Evolutionary conservation across 2,113 vertebrate genomes (phyloP).

Genomic region (Rhineura floridana): DNA sequence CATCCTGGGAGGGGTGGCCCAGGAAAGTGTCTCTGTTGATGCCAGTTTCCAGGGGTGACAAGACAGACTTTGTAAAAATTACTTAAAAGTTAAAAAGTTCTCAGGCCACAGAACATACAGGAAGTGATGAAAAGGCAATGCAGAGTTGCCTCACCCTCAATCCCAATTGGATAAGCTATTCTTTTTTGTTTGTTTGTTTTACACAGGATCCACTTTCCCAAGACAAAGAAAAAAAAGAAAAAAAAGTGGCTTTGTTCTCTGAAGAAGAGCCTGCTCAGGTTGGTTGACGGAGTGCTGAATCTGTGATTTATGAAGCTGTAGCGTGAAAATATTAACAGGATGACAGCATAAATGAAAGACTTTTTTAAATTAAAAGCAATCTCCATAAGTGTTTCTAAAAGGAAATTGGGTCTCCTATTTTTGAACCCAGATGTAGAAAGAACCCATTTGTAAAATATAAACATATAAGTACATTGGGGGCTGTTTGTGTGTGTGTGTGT

Average conservation of each 20-base stretch:
- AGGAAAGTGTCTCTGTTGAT: too few relatives aligned
- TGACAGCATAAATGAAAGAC: background rate
- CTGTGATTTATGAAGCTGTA: background rate
- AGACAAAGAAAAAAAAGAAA: background rate
- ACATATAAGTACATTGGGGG: background rate
- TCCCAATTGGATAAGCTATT: background rate
- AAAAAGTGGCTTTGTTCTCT: background rate
- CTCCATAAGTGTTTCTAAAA: background rate
- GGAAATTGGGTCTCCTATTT: background rate
- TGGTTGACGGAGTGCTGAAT: background rate
- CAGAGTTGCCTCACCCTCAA: too few relatives aligned
- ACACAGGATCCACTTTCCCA: background rate
- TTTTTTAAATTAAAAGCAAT: background rate
- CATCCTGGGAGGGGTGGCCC: too few relatives aligned
- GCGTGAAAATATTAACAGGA: background rate
- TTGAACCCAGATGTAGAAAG: constrained; percentile 25
- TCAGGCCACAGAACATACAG: background rate
- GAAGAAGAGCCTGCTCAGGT: background rate
- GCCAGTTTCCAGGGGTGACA: too few relatives aligned
- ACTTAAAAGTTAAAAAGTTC: too few relatives aligned
- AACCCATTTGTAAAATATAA: constrained; percentile 10
- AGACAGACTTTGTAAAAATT: too few relatives aligned
- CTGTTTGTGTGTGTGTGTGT: too few relatives aligned
- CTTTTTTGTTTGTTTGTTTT: too few relatives aligned
- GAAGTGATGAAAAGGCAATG: constrained; percentile 18